Conservation (phyloP, 2,888 invertebrate genomes). For the Ochropleura plecta region DNA sequence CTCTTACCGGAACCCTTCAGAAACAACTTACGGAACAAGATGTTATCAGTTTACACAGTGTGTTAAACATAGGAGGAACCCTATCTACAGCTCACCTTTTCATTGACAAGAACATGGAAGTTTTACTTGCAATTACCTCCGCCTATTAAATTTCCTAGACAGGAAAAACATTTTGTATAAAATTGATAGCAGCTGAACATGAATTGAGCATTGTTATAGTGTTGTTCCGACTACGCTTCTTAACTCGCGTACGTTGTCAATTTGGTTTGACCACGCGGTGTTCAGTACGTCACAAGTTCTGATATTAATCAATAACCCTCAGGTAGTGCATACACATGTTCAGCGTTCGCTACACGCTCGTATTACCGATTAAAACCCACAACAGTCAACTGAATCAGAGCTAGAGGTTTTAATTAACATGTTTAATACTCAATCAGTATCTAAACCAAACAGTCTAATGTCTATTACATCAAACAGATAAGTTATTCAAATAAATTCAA, state of each 20-base stretch:
- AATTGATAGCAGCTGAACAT: slow-evolving; percentile 20
- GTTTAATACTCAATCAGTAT: slow-evolving; percentile 30
- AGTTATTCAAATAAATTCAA: slow-evolving; percentile 8
- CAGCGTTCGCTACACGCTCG: not conserved
- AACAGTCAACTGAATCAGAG: not conserved
- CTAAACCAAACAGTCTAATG: slow-evolving; percentile 13
- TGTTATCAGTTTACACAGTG: slow-evolving; percentile 22
- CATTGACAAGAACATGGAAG: not conserved
- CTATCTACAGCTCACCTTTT: not conserved
- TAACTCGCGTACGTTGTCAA: slow-evolving; percentile 39
- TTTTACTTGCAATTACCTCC: not conserved
- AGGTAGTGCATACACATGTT: slow-evolving; percentile 44
- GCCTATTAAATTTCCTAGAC: not conserved
- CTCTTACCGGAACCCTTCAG: not conserved
- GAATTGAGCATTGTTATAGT: slow-evolving; percentile 19
- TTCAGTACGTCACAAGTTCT: slow-evolving; percentile 29
- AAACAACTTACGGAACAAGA: slow-evolving; percentile 21
- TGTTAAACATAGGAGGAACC: not conserved
- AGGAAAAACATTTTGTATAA: slow-evolving; percentile 25
- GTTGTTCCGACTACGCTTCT: slow-evolving; percentile 7
- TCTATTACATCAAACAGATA: slow-evolving; percentile 18
- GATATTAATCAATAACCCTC: slow-evolving; percentile 49
- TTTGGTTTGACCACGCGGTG: slow-evolving; percentile 48
- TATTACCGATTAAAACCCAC: slow-evolving; percentile 5
- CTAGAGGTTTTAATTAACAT: slow-evolving; percentile 18